phyloP scores from a whole-genome alignment of 2,888 invertebrate genomes.

The Drosophila subsilvestris region DNA sequence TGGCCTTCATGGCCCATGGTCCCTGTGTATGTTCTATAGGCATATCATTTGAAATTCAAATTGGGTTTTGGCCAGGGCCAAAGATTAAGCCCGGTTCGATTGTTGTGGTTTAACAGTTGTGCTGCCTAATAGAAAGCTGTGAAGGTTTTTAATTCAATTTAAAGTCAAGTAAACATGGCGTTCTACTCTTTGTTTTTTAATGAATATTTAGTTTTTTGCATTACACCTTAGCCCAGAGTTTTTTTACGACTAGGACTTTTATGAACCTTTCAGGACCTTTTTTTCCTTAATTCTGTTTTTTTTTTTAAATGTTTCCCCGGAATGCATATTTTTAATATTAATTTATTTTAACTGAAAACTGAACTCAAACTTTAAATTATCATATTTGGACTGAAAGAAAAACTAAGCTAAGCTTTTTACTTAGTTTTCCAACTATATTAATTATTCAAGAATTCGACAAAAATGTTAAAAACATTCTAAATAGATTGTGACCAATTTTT shows the following conservation, averaged over 20 bases:
- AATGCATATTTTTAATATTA: not conserved
- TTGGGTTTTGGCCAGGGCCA: not conserved
- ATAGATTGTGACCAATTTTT: not conserved
- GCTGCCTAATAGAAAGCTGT: not conserved
- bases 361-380: no score
- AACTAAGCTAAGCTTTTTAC: not conserved
- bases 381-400: no score
- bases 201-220: no score
- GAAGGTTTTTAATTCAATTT: not conserved
- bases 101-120: not conserved
- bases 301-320: no score
- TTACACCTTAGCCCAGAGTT: not conserved
- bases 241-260: not conserved
- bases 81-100: not conserved
- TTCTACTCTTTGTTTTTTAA: no score
- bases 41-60: not conserved
- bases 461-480: not conserved
- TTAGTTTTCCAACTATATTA: not conserved
- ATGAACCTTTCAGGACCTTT: no score
- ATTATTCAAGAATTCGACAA: not conserved
- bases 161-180: not conserved
- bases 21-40: not conserved
- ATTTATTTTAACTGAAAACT: no score
- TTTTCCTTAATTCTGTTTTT: no score
- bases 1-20: slow-evolving; percentile 9